Base-by-base conservation (phyloP, 2,888 invertebrate genomes). In the Eupithecia vulgata region DNA sequence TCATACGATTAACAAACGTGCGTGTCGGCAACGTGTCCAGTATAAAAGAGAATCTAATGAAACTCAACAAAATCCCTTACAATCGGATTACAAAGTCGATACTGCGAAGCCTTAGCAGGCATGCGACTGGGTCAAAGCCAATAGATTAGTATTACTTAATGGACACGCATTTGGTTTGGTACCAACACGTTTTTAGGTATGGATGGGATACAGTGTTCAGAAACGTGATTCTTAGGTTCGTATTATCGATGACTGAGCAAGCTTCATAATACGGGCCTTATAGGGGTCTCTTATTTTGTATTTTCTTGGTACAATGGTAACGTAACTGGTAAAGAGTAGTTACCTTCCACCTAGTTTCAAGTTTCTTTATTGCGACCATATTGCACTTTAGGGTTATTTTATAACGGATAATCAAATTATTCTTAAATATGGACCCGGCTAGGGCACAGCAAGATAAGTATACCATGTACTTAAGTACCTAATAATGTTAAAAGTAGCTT, bases 71-170 rank as follows among this genome's bases (percentile, higher is more conserved):
- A 78, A 81, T 81, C 81, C 78, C 72, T 59, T 75, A 57, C 81
- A 90, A 91, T 90, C 87, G 86, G 88, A 89, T 91, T 90, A 89
- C 82, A 79, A 74, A 78, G 66, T 84, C 81, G 79, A 82, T 82
- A 83, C 79, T 81, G 81, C 73, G 89, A 90, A 87, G 81, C 88
- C 90, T 67, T 84, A 85, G 78, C 67, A 52, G 81, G 69, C 70
- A 76, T 78, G 81, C 73, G 82, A 86, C 82, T 88, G 82, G 89
- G 88, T 88, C 87, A 88, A 86, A 87, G 85, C 81, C 84, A 83
- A 80, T 79, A 79, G 82, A 81, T 85, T 84, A 81, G 83, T 82
- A 80, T 78, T 75, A 76, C 75, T 78, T 77, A 77, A 65, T 68
- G 73, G 78, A 74, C 76, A 75, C 71, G 70, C 66, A 72, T 57